A percentile compares a stretch with the other conserved stretches of the same genome.
These are phyloP conservation scores for Chrysomela aeneicollis DNA, from an alignment of 2,888 invertebrate species.

Conservation along the genomic window DNA sequence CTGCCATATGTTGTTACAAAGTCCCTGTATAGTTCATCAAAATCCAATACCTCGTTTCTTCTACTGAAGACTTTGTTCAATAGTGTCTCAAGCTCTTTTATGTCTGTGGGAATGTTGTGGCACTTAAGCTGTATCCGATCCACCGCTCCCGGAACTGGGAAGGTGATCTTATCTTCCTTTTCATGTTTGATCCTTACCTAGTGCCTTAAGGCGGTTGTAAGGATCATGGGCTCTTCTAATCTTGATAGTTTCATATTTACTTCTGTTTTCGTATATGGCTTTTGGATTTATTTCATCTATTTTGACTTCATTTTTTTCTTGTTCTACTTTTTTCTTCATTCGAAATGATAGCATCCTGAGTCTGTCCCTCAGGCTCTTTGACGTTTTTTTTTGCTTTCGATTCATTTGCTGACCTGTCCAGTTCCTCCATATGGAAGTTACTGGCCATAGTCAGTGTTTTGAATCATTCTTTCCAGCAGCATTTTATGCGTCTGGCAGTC, in stretches of 20 bases:
- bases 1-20: neutral
- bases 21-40: neutral
- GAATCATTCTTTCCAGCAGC: slow-evolving; percentile 3
- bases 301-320: neutral
- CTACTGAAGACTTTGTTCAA: neutral
- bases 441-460: too few relatives aligned
- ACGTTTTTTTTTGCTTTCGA: too few relatives aligned
- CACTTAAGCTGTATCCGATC: slow-evolving; percentile 3
- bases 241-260: slow-evolving; percentile 22
- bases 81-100: neutral
- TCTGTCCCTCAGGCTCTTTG: neutral
- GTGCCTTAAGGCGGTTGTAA: too few relatives aligned
- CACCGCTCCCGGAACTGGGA: too few relatives aligned
- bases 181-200: too few relatives aligned
- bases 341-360: neutral
- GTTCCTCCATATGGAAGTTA: too few relatives aligned
- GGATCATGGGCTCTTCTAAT: too few relatives aligned
- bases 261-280: slow-evolving; percentile 4
- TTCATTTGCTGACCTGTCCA: too few relatives aligned
- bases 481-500: neutral
- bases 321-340: neutral
- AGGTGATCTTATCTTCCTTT: too few relatives aligned
- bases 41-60: neutral
- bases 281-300: neutral
- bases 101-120: neutral